Base-by-base conservation (phyloP, 2,888 invertebrate species). In the Epistrophe grossulariae region DNA sequence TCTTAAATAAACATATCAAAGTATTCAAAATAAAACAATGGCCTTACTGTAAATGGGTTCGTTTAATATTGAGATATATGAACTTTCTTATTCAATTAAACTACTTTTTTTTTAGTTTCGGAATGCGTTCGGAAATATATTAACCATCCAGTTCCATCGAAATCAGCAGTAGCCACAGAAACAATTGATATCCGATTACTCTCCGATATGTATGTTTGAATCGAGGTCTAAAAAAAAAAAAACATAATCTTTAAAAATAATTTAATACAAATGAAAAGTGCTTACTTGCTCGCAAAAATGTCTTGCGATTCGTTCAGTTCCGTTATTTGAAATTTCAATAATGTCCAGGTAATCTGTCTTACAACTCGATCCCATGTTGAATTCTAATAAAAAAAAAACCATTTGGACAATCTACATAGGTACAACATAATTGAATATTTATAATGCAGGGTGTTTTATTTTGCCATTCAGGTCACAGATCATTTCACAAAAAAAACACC, bases 61-160 rank as follows among this genome's bases (percentile, higher is more conserved):
- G 4, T 6, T 35, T 9, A 2, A 35, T 35, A 7, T 35, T 35
- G 7, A 1, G 8, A 35, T 8, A 9, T 8, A 9, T 35, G 8
- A 35, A 35, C 35, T 35, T 35, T 35, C 35, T 35, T 35, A 35
- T 35, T 35, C 35, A 35, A 35, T 35, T 35, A 35, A 35, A 8
- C 0, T 35, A 8, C 1, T 35, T 55, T 43, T 55, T 11, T n/a
- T 55, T 1, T 28, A n/a, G 24, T 70, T 55, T 70, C 55, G 1
- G 55, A 70, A n/a, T 10, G 40, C 5, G 50, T 17, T 24, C 19
- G 31, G 45, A 43, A 82, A 4, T 19, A 15, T 8, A 72, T 6
- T 2, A 31, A 31, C 95, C 96, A 97, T 13, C 97, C 97, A 1
- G 94, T 94, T 0, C 97, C 97, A 57, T 94, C 94, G 89, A 96